These are phyloP conservation scores for Origma solitaria DNA, from an alignment of 2,113 vertebrate genomes.

Conservation along the genomic window DNA sequence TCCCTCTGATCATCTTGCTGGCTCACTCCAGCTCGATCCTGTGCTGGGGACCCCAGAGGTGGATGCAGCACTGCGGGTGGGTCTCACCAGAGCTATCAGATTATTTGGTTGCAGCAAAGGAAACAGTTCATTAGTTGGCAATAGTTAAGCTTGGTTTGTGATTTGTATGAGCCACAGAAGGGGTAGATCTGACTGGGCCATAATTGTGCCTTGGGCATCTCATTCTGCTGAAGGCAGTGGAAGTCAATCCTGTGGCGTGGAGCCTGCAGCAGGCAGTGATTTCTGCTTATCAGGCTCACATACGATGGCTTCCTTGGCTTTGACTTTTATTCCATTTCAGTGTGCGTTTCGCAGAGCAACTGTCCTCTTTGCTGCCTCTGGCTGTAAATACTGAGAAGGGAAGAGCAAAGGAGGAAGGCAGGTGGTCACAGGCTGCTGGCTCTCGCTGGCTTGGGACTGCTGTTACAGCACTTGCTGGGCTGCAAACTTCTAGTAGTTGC, in stretches of 20 bases:
- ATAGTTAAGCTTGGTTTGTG: neutral
- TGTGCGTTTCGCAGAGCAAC: neutral
- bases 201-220: neutral
- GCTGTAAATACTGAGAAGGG: neutral
- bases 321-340: neutral
- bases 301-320: neutral
- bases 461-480: neutral
- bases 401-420: neutral
- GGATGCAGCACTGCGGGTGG: neutral
- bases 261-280: rapidly evolving
- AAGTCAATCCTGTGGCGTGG: rapidly evolving
- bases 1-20: neutral
- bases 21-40: no score
- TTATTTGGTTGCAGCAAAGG: neutral
- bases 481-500: neutral
- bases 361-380: neutral
- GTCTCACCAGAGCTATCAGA: neutral
- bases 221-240: neutral
- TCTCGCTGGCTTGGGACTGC: neutral
- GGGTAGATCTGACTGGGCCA: neutral
- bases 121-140: neutral
- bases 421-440: neutral
- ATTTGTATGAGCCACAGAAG: neutral
- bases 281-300: neutral
- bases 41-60: no score